Evolutionary conservation across 2,113 vertebrate genomes (phyloP).

Genomic region (human (Homo sapiens)): DNA sequence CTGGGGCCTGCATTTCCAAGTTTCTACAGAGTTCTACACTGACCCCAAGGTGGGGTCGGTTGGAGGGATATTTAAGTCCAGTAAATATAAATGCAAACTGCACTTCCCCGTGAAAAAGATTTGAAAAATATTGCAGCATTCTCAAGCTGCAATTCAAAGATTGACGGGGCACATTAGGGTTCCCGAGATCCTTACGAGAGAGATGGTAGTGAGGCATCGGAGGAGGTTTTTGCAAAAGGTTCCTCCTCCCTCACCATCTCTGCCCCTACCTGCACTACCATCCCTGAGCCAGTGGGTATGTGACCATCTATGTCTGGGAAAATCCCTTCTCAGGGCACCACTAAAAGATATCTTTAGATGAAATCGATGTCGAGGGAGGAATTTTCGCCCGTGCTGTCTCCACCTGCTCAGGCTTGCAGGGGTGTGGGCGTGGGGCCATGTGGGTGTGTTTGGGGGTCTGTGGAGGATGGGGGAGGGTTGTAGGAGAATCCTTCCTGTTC

Average conservation of each 20-base stretch:
- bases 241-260: neutral
- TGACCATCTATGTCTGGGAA: neutral
- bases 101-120: neutral
- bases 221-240: neutral
- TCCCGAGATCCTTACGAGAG: neutral
- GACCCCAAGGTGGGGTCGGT: neutral
- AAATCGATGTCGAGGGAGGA: neutral
- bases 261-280: accelerated
- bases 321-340: neutral
- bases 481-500: neutral
- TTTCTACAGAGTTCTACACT: neutral
- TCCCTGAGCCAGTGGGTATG: neutral
- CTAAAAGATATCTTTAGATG: neutral
- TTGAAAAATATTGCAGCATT: neutral
- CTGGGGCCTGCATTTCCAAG: accelerated
- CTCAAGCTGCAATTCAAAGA: neutral
- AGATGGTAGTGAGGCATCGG: accelerated
- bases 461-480: neutral
- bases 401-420: constrained; percentile 59
- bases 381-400: accelerated
- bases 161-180: neutral
- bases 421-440: neutral
- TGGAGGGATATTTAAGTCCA: neutral
- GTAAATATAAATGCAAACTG: neutral
- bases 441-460: neutral